Percentiles rank a stretch among this genome's conserved stretches.
Evolutionary conservation across 2,113 vertebrate species (phyloP).

Genomic region (Corynorhinus townsendii): DNA sequence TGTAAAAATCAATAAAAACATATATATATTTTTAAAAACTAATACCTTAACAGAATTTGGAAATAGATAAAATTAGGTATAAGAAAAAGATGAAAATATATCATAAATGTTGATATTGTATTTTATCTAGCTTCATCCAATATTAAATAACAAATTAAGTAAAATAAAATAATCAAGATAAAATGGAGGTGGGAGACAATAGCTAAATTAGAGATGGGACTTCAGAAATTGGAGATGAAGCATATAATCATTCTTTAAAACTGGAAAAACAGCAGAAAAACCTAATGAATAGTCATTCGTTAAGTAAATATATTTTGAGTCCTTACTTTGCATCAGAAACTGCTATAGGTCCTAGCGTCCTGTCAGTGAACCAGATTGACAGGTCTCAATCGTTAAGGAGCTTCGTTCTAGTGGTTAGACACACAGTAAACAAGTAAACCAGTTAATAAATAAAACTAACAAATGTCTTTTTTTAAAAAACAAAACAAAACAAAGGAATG

Average conservation of each 20-base stretch:
- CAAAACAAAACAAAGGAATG: too few relatives aligned
- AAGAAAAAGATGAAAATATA: background rate
- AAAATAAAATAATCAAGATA: constrained; percentile 24
- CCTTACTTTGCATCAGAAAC: background rate
- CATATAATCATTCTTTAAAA: background rate
- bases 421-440: background rate
- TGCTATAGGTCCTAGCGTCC: background rate
- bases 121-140: background rate
- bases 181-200: background rate
- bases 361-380: background rate
- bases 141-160: background rate
- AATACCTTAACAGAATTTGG: background rate
- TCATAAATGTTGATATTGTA: background rate
- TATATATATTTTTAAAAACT: background rate
- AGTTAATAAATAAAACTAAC: background rate
- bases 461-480: background rate
- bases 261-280: background rate
- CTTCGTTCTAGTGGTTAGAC: background rate
- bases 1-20: too few relatives aligned
- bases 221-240: background rate
- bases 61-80: background rate
- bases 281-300: background rate
- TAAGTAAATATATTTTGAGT: background rate
- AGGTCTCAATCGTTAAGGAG: background rate
- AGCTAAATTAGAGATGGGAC: background rate